Evolutionary conservation across 2,113 vertebrate species (phyloP), one percentile per base, ranked within the genome.

Genomic region (Desmodus rotundus): DNA sequence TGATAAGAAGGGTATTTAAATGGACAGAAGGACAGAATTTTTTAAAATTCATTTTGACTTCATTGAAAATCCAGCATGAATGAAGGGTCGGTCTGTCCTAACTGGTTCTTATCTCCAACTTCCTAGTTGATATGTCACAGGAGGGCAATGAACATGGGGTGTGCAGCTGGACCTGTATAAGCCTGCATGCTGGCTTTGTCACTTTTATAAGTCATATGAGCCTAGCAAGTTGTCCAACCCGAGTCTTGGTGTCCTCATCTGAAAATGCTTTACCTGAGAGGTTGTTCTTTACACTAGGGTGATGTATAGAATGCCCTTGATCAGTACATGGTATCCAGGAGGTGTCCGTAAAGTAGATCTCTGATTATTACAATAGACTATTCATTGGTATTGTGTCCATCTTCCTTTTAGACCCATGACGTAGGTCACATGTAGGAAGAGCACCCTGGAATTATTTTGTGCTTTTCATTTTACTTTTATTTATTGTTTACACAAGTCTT

Each of bases 401-500:
- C 24, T 43, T 72, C 15, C 9, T 31, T 80, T 82, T n/a, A 67
- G 24, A 84, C 19, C 16, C 31, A 5, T 9, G 43, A 47, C 24
- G 2, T 72, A 70, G 17, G 31, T 77, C 38, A 13, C 47, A 38
- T 11, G 24, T 10, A 67, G 31, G 20, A 61, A 45, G 10, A 78
- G 4, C 4, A 28, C 33, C 43, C 22, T 31, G 5, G 3, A 33
- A 61, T 19, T 20, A 43, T 38, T 78, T 45, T 33, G 0, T 72
- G 12, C 33, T 77, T 86, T 67, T 33, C 0, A 5, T 72, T 91
- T 80, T 41, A 24, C 45, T 94, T 90, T 24, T 31, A 38, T 67
- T 84, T 80, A 17, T 90, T 65, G 87, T 56, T n/a, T 31, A 74
- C 92, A 52, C 28, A 68, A 33, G 74, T 36, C 52, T 72, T 43